Evolutionary conservation across 2,797 vertebrate species (phyloP), one percentile per base, ranked within the genome.

Genomic region (Rhodeus uyekii): DNA sequence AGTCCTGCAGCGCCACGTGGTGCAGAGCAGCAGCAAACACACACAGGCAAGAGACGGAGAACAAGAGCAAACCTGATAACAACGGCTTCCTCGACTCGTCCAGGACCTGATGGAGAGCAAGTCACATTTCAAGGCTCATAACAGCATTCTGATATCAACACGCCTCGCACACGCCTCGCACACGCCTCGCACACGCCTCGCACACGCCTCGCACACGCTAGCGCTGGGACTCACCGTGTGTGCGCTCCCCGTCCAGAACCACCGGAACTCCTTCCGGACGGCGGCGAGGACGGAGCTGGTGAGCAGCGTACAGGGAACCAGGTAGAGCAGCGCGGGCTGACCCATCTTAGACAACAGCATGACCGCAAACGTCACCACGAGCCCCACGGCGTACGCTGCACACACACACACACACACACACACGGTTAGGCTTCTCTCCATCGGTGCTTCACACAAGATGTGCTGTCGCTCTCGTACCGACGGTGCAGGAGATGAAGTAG

Each of bases 271-370:
- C 53, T 94, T 94, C 83, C 96, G 93, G 76, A 87, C 95, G 87
- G 92, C 95, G 48, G 98, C 97, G 74, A 98, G 83, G 24, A 95
- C 24, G 0, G 95, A 92, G 13, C 95, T 95, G 65, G 95, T 95
- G 79, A 97, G 86, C 72, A 99, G 93, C 1, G 97, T 99, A 87
- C 96, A 98, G 0, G 98, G 98, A 84, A 99, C 98, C 58, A 99
- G 92, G 84, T 99, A 99, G 81, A 99, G 96, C 19, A 99, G 94
- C 19, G 98, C 98, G 2, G 98, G 98, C 85, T 99, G 98, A 55
- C 96, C 97, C 93, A 93, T 96, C 83, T 93, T 95, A 73, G 96
- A 96, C 89, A 97, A 76, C 64, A 96, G 92, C 95, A 99, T 91
- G 86, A 96, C 95, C 1, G 94, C 42, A 27, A 99, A 98, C 0